Evolutionary conservation across 2,797 vertebrate genomes (phyloP).

Genomic region (Sparidentex hasta): DNA sequence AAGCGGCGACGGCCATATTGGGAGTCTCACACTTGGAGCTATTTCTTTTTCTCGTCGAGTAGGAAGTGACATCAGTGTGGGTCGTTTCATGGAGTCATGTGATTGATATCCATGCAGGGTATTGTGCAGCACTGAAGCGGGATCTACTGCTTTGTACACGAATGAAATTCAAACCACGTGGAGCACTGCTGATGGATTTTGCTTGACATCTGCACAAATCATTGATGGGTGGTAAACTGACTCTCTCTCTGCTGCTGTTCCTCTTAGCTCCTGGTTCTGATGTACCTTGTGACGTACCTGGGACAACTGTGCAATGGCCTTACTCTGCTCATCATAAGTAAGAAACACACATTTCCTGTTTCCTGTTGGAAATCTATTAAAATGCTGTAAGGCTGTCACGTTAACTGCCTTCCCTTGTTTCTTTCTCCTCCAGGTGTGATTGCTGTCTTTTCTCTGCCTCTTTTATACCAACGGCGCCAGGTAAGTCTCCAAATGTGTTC

Average conservation of each 20-base stretch:
- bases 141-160: constrained; percentile 14
- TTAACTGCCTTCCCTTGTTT: not conserved
- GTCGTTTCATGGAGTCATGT: constrained; percentile 3
- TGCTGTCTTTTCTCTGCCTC: constrained; percentile 91
- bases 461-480: constrained; percentile 92
- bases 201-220: not conserved
- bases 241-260: not conserved
- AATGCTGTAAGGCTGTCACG: not conserved
- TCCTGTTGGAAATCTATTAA: not conserved
- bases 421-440: constrained; percentile 88
- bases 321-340: constrained; percentile 92
- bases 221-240: constrained; percentile 10
- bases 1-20: constrained; percentile 49
- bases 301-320: constrained; percentile 92
- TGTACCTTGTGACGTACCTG: constrained; percentile 93
- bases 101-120: not conserved
- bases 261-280: constrained; percentile 88
- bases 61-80: not conserved
- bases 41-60: constrained; percentile 2
- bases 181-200: constrained; percentile 9
- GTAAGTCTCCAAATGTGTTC: constrained; percentile 69
- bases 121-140: not conserved
- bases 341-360: constrained; percentile 40
- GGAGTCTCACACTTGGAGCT: constrained; percentile 12
- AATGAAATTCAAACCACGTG: constrained; percentile 6